Conservation (phyloP, 2,888 invertebrate species). For the Seira musarum region DNA sequence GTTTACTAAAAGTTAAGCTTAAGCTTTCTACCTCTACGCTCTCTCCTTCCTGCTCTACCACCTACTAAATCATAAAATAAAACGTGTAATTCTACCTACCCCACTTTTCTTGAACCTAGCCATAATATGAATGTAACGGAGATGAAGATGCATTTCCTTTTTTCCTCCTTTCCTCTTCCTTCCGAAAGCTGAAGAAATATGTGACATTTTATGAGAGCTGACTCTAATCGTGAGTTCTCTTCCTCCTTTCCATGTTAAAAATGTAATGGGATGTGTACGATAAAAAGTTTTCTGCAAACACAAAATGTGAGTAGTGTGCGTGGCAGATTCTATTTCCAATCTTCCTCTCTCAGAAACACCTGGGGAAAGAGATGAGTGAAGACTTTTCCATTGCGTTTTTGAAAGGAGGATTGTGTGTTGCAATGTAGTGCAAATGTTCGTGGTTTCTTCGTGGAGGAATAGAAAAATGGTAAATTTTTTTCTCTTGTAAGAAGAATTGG, state of each 20-base stretch:
- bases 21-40: too few relatives aligned
- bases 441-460: too few relatives aligned
- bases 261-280: too few relatives aligned
- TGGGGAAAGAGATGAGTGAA: background rate
- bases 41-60: too few relatives aligned
- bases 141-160: background rate
- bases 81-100: background rate
- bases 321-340: background rate
- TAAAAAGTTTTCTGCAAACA: too few relatives aligned
- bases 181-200: conserved; percentile 21
- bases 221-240: too few relatives aligned
- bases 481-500: too few relatives aligned
- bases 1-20: background rate
- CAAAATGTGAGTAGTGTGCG: background rate
- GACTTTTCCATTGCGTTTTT: background rate
- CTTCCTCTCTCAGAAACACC: conserved; percentile 7
- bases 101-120: background rate
- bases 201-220: conserved; percentile 51
- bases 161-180: too few relatives aligned
- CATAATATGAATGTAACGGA: background rate
- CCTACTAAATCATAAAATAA: background rate
- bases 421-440: too few relatives aligned
- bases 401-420: background rate
- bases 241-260: too few relatives aligned
- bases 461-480: too few relatives aligned